Evolutionary conservation across 2,888 invertebrate species (phyloP).

Genomic region (Platycheirus albimanus): DNA sequence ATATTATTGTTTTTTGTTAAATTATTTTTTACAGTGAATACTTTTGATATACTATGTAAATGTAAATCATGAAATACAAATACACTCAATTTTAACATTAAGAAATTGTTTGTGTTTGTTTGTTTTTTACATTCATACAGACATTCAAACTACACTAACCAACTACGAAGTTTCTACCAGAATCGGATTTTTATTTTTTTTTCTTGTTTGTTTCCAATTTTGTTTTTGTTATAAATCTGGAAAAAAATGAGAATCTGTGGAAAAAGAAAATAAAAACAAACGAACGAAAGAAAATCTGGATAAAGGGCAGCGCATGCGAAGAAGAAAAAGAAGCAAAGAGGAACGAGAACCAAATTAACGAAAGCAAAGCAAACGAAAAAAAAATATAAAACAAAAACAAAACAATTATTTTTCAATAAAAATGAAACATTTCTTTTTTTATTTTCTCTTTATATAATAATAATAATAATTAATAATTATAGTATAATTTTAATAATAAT

Average conservation of each 20-base stretch:
- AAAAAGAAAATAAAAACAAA: constrained; percentile 17
- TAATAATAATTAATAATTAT: constrained; percentile 71
- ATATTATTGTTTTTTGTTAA: constrained; percentile 34
- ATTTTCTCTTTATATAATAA: constrained; percentile 58
- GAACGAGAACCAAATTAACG: constrained; percentile 30
- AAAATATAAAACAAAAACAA: constrained; percentile 31
- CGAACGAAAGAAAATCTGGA: not conserved
- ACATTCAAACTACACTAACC: constrained; percentile 69
- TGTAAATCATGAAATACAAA: constrained; percentile 62
- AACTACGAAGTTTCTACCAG: constrained; percentile 58
- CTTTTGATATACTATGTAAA: constrained; percentile 75
- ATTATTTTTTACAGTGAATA: constrained; percentile 79
- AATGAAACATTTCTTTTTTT: constrained; percentile 73
- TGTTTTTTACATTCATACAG: constrained; percentile 68
- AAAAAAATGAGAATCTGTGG: constrained; percentile 28
- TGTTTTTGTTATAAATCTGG: constrained; percentile 33
- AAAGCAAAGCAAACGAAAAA: constrained; percentile 9
- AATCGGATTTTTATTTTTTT: constrained; percentile 60
- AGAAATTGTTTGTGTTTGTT: constrained; percentile 61
- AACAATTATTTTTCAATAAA: constrained; percentile 69
- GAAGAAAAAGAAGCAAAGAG: constrained; percentile 36
- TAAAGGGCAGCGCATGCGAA: constrained; percentile 31
- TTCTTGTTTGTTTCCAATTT: constrained; percentile 43
- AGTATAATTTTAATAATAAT: constrained; percentile 72
- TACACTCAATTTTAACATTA: constrained; percentile 74